Percentiles rank a stretch among this genome's conserved stretches.
These are phyloP conservation scores for Leptinotarsa lineolata DNA, from an alignment of 1,140 invertebrate genomes.

Conservation along the genomic window DNA sequence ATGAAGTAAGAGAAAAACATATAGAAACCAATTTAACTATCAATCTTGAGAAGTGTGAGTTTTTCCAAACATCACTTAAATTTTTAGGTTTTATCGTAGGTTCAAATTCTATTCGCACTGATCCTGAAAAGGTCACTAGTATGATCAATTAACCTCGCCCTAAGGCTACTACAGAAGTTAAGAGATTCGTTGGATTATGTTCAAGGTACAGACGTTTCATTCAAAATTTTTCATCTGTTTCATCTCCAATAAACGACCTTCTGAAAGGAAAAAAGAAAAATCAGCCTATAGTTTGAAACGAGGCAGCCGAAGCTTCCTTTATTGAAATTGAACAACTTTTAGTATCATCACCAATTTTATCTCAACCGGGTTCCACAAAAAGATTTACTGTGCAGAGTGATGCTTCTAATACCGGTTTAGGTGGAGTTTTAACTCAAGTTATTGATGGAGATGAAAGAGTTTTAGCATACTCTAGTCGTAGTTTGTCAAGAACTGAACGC, in stretches of 20 bases:
- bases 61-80: no score
- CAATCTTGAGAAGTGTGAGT: no score
- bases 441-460: slow-evolving; percentile 16
- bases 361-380: slow-evolving; percentile 34
- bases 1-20: not conserved
- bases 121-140: no score
- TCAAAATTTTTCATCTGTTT: no score
- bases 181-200: no score
- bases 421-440: slow-evolving; percentile 33
- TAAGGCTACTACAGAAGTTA: not conserved
- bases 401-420: slow-evolving; percentile 25
- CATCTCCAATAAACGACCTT: not conserved
- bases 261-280: slow-evolving; percentile 39
- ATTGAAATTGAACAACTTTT: no score
- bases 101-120: no score
- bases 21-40: no score
- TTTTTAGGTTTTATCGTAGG: no score
- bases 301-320: slow-evolving; percentile 22
- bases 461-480: not conserved
- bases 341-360: slow-evolving; percentile 30
- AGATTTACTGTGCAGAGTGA: slow-evolving; percentile 28
- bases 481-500: not conserved
- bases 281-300: slow-evolving; percentile 34
- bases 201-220: not conserved
- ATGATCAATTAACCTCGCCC: no score